Evolutionary conservation across 1,140 invertebrate genomes (phyloP), one percentile per base, ranked within the genome.

Genomic region (Trissolcus basalis): DNA sequence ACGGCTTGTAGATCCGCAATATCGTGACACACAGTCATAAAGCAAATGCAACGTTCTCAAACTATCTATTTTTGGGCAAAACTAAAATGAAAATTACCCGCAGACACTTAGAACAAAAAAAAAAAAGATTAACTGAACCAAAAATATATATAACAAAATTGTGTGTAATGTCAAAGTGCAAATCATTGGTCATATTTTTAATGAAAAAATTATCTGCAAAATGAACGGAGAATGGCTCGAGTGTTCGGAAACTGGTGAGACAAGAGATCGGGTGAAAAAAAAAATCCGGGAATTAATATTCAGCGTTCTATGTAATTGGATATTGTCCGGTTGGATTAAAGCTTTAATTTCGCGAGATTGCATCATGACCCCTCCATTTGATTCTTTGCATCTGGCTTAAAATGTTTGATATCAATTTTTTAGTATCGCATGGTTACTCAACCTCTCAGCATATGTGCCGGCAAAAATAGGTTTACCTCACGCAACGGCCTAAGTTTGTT

Each of bases 271-370:
- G 78, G 64, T 58, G 61, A 27, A 75, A 77, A 83, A 81, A 81
- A 82, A 83, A 84, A 83, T 75, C 72, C 76, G 72, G 80, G 67
- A 82, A 84, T 83, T 84, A 85, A 86, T 84, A 86, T 85, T 83
- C 75, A 77, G 72, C 67, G 69, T 51, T 65, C 67, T 68, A 70
- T 73, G 80, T 86, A 87, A 87, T 87, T 87, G 86, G 83, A 86
- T 86, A 87, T 87, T 86, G 86, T 86, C 82, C 81, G 75, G 83
- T 82, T 80, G 80, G 85, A 86, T 86, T 85, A 85, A 83, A 84
- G 80, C 85, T 86, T 87, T 86, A 86, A 86, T 86, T 86, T 85
- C 72, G 80, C 82, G 85, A 83, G 79, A 83, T 82, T 80, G 78
- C 56, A 73, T 71, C 65, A 58, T 67, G 70, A 73, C 67, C 75